Evolutionary conservation across 1,140 invertebrate genomes (phyloP), one percentile per base, ranked within the genome.

Genomic region (Uloborus diversus): DNA sequence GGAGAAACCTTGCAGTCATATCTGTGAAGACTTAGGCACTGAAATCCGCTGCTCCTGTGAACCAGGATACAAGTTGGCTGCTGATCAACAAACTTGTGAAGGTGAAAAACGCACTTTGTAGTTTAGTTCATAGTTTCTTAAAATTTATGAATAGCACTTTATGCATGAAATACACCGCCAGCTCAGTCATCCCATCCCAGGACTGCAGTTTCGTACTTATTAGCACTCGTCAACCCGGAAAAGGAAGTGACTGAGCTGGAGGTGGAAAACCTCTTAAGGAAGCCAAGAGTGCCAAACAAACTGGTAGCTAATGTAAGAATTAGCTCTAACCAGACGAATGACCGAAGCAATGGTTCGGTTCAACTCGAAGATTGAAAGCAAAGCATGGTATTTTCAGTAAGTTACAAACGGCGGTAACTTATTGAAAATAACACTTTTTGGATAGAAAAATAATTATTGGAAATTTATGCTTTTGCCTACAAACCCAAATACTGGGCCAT

Each of bases 1-100:
- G 2, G 89, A 89, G 25, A 92, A 92, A 81, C 91, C 90, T 0
- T 93, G 92, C 84, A 88, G 91, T 30, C 91, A 93, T 68, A 88
- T 89, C 33, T 93, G 92, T 84, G 85, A 87, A 9, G 91, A 92
- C 81, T 91, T 89, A 28, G 90, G 90, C 0, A 82, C 88, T 0
- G 87, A 89, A 32, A 88, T 92, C 0, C 89, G 89, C 79, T 93
- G 92, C 83, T 88, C 88, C 0, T 93, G 92, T 83, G 84, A 88
- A 73, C 82, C 85, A 20, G 90, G 90, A 9, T 91, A 87, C 81
- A 80, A 85, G 61, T 84, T 91, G 33, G 85, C 84, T 9, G 17
- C 82, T 4, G 88, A 91, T 81, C 85, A 85, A n/a, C 86, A 84
- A 37, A 87, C 87, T 25, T 91, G 90, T 82, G 75, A 70, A 75